Base-by-base conservation (phyloP, 92 coral and sea anemone genomes). In the Epizoanthus stellaris region DNA sequence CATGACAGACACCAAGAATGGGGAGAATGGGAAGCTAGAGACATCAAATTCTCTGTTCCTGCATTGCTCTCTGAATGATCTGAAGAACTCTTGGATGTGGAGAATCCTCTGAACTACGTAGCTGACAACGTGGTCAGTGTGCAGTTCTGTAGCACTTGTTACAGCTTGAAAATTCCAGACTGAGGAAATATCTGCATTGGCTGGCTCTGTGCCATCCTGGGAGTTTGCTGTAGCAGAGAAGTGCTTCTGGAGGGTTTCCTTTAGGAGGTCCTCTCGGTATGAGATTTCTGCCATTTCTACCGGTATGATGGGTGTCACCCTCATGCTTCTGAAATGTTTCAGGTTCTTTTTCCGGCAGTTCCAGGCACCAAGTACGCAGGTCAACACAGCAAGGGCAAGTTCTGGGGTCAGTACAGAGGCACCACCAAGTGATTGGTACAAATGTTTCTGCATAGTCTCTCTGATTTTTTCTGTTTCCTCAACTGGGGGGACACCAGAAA, bases 401-500 rank as follows among this genome's bases (percentile, higher is more conserved):
- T 93, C 97, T 6, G 94, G 94, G 7, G 91, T 87, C 17, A 93
- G 67, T 19, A 86, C 77, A 4, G 92, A 87, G 2, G 88, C 93
- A 38, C 90, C 92, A 25, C 95, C 92, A 6, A 94, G 77, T 2
- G 93, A 87, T 49, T 90, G 88, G 10, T 88, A 72, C 11, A 94
- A 68, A 73, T 87, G 92, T 25, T 90, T 80, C 53, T 91, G 98
- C 23, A 94, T 64, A 9, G 92, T 66, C 58, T 94, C 98, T 65
- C 92, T 89, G 59, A 79, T 79, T 16, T 75, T 70, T 36, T 89
- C 95, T 7, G 95, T 94, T 62, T 94, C 98, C 42, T 86, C 88
- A 23, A 94, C 97, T 25, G 84, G 84, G 15, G 93, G 93, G 43
- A 93, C 92, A 14, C 70, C 91, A 14, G 94, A 93, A 0, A 93